phyloP scores from a whole-genome alignment of 2,113 vertebrate species.

The Sylvilagus bachmani region DNA sequence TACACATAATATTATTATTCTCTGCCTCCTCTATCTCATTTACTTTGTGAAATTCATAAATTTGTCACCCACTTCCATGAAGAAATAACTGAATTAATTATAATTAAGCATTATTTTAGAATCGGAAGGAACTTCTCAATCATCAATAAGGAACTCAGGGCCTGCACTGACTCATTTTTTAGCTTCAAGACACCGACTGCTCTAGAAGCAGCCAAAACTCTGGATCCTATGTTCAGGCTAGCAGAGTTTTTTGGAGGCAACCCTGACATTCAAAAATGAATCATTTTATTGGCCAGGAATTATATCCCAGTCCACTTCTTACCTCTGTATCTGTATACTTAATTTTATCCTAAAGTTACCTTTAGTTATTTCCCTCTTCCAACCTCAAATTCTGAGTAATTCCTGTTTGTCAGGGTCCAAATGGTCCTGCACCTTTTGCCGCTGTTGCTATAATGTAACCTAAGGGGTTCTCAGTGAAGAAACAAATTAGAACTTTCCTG shows the following conservation, averaged over 20 bases:
- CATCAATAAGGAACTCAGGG: neutral
- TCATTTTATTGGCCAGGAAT: neutral
- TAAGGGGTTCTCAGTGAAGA: neutral
- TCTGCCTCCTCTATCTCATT: neutral
- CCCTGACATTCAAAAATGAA: neutral
- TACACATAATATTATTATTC: neutral
- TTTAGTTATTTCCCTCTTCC: slow-evolving; percentile 21
- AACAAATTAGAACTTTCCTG: slow-evolving; percentile 50
- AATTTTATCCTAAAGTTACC: neutral
- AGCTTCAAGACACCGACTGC: neutral
- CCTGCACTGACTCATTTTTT: neutral
- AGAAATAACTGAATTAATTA: neutral
- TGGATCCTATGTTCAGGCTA: neutral
- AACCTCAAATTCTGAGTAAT: slow-evolving; percentile 8
- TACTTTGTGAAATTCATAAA: neutral
- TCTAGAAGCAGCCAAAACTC: neutral
- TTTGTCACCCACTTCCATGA: neutral
- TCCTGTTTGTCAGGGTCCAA: slow-evolving; percentile 59
- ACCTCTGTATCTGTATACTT: neutral
- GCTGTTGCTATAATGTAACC: slow-evolving; percentile 29
- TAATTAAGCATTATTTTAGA: neutral
- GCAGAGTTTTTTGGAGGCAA: neutral
- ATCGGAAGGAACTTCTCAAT: neutral
- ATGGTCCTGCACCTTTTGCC: neutral
- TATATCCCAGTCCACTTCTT: neutral